Base-by-base conservation (phyloP, 2,113 vertebrate species). In the Prunella fulvescens region DNA sequence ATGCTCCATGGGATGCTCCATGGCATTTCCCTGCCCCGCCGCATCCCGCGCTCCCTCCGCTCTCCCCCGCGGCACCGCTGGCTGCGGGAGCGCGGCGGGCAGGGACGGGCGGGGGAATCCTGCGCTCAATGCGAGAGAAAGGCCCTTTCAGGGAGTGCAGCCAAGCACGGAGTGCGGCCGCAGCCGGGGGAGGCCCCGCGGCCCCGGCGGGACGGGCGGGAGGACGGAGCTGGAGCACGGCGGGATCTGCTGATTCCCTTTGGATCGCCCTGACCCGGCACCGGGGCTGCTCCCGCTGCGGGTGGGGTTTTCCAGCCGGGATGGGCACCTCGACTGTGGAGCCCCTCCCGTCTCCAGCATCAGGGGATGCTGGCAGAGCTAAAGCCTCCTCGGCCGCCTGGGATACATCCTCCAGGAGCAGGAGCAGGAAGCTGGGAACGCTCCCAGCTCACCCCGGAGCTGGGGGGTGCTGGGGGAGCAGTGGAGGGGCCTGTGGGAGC, bases 211-310 rank as follows among this genome's bases (percentile, higher is more conserved):
- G 7, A 45, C 0, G 1, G 45, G 86, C 23, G 2, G 79, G 69
- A 39, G 58, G 48, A 18, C 12, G 9, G 42, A 3, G 7, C 80
- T 31, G 72, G 37, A 50, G 37, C 53, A 67, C 4, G 3, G 61
- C 2, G 2, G 42, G 54, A 13, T 11, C 47, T 29, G 19, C 18
- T 33, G 54, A 72, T 53, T 58, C 19, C 35, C 70, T 47, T 25
- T 26, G 56, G 39, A 14, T 61, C 29, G 24, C 18, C 44, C 88
- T 6, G 3, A 23, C 9, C 23, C 1, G 0, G 28, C 6, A 12
- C 10, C 0, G 1, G 20, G 6, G 60, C 54, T 45, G 48, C 1
- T 53, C 31, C 31, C 0, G 0, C 65, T 14, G 65, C 0, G 0
- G 5, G 3, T 13, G 58, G 24, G 16, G 23, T 11, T n/a, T 14